A percentile compares a stretch with the other conserved stretches of the same genome.
Evolutionary conservation across 2,797 vertebrate species (phyloP).

Genomic region (Telmatherina bonti): DNA sequence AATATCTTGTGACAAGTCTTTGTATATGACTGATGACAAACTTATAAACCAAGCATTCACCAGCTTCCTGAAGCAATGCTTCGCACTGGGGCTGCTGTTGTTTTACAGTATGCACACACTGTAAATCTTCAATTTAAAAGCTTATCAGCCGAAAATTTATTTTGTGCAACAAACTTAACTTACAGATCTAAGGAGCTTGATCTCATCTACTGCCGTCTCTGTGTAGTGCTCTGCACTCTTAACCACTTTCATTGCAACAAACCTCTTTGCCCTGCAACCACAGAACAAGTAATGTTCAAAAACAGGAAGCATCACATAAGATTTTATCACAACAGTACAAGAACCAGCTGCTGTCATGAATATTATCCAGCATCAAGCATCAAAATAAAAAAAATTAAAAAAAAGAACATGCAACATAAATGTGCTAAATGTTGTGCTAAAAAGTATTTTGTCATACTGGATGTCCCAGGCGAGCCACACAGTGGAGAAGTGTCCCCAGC

Average conservation of each 20-base stretch:
- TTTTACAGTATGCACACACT: neutral
- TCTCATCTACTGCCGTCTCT: constrained; percentile 97
- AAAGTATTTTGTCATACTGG: no score
- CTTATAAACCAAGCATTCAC: no score
- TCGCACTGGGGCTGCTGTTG: no score
- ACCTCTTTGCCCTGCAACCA: constrained; percentile 90
- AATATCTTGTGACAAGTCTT: neutral
- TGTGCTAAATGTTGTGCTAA: no score
- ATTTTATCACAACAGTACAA: constrained; percentile 5
- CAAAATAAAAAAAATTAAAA: constrained; percentile 4
- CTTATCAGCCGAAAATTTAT: neutral
- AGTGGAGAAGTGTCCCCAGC: constrained; percentile 99
- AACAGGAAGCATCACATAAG: constrained; percentile 43
- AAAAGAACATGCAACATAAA: neutral
- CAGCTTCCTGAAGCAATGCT: no score
- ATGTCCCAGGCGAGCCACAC: constrained; percentile 99
- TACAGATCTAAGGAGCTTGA: constrained; percentile 95
- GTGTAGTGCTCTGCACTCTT: constrained; percentile 99
- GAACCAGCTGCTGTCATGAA: constrained; percentile 8
- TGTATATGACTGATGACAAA: neutral
- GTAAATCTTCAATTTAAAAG: neutral
- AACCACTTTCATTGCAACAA: constrained; percentile 99
- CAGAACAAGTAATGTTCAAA: constrained; percentile 38
- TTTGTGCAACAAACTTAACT: constrained; percentile 67
- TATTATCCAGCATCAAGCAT: constrained; percentile 10